Evolutionary conservation across 2,797 vertebrate species (phyloP), one percentile per base, ranked within the genome.

Genomic region (Pseudopleuronectes americanus): DNA sequence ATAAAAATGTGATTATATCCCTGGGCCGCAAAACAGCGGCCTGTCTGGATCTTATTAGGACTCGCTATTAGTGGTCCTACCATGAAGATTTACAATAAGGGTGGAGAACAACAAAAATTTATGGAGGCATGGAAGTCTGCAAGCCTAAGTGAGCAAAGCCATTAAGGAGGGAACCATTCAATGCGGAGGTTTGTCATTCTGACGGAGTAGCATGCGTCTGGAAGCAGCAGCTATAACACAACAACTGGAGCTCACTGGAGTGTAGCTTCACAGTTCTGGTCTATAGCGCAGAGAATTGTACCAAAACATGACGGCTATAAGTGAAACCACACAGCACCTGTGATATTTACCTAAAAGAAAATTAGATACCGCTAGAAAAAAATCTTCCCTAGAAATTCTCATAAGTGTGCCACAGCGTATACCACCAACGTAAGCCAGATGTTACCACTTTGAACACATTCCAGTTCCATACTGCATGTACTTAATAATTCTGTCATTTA

Each of bases 1-100:
- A 93, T 94, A 88, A 92, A 92, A 91, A 89, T 89, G 85, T 86
- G 83, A 92, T 92, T 93, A 91, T 89, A 90, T 90, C 84, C 90
- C 79, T 84, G 85, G 82, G 86, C 88, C 89, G 48, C 87, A 91
- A 85, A 88, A 90, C 85, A 87, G 87, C 90, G 89, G 76, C 83
- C 81, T 76, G 85, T 87, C 91, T 92, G 92, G 90, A 92, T 90
- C 89, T 73, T 86, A 90, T 93, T 92, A 90, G 80, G 73, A 69
- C 60, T 68, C 26, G 80, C 90, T 84, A 89, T 92, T 92, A 91
- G 90, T 87, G 90, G 88, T 89, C 84, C 86, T 84, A 74, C 88
- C 83, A 82, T 79, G 79, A 84, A 84, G 90, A 91, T 89, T 90
- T 90, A 92, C 87, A 80, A 83, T 83, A 71, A 81, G 86, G 89